phyloP scores from a whole-genome alignment of 2,113 vertebrate species.

The Nesogale talazaci region DNA sequence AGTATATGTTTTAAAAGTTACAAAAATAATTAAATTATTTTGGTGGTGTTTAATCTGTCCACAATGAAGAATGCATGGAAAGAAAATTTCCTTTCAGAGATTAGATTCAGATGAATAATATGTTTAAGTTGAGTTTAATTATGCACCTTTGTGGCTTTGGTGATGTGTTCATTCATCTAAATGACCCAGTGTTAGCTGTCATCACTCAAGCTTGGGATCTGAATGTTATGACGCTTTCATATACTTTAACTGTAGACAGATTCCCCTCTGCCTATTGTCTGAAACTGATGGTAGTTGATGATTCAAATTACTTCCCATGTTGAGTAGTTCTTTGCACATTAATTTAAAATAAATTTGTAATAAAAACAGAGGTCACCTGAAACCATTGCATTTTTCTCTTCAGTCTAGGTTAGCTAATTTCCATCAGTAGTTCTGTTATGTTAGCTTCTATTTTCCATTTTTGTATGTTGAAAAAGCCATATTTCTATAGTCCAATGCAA shows the following conservation, averaged over 20 bases:
- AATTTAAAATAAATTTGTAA: not conserved
- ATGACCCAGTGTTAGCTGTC: not conserved
- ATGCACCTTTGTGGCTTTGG: not conserved
- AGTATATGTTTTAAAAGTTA: not conserved
- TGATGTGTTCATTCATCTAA: not conserved
- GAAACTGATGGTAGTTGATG: not conserved
- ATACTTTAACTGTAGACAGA: not conserved
- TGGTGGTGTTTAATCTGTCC: constrained; percentile 27
- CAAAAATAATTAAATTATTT: not conserved
- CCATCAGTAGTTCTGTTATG: not conserved
- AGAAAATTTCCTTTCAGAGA: not conserved
- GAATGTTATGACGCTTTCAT: not conserved
- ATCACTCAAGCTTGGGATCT: not conserved
- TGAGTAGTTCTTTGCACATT: not conserved
- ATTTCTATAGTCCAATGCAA: not conserved
- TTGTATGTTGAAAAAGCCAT: not conserved
- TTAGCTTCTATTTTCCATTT: not conserved
- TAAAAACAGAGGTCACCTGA: not conserved
- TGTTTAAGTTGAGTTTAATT: not conserved
- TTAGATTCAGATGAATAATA: not conserved
- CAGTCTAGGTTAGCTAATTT: not conserved
- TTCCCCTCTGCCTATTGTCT: not conserved
- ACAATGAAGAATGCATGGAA: not conserved
- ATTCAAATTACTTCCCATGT: not conserved
- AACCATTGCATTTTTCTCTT: constrained; percentile 8